A percentile compares a stretch with the other conserved stretches of the same genome.
Conservation (phyloP, 2,888 invertebrate genomes). For the Tipula helvola region DNA sequence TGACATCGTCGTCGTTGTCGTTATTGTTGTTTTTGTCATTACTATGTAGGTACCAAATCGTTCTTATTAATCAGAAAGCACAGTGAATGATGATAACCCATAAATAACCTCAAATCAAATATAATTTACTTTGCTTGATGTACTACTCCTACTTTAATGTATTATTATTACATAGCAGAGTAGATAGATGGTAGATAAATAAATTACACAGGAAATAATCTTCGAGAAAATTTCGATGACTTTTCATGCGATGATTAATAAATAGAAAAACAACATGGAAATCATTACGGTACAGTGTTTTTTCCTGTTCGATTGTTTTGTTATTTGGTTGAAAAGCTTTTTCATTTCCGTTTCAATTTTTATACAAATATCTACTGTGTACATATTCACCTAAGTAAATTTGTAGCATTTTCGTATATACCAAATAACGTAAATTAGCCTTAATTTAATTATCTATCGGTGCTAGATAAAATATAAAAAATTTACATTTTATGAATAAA, state of each 20-base stretch:
- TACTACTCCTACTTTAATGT: background rate
- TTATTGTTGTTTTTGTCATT: background rate
- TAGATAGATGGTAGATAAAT: background rate
- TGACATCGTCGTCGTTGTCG: background rate
- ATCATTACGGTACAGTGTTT: background rate
- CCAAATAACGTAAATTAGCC: background rate
- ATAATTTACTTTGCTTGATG: background rate
- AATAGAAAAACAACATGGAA: background rate
- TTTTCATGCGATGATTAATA: background rate
- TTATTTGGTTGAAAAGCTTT: background rate
- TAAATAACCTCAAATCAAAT: background rate
- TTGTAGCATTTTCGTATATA: background rate
- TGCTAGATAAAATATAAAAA: background rate
- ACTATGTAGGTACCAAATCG: background rate
- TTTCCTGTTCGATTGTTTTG: background rate
- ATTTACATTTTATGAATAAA: background rate
- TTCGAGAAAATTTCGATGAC: background rate
- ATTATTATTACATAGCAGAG: background rate
- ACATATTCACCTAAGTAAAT: background rate
- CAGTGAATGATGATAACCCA: background rate
- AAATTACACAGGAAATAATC: constrained; percentile 4
- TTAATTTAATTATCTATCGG: background rate
- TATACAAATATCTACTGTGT: background rate
- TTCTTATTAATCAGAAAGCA: background rate
- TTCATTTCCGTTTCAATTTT: background rate